These are phyloP conservation scores for Burhinus oedicnemus DNA, from an alignment of 2,113 vertebrate genomes.

Conservation along the genomic window DNA sequence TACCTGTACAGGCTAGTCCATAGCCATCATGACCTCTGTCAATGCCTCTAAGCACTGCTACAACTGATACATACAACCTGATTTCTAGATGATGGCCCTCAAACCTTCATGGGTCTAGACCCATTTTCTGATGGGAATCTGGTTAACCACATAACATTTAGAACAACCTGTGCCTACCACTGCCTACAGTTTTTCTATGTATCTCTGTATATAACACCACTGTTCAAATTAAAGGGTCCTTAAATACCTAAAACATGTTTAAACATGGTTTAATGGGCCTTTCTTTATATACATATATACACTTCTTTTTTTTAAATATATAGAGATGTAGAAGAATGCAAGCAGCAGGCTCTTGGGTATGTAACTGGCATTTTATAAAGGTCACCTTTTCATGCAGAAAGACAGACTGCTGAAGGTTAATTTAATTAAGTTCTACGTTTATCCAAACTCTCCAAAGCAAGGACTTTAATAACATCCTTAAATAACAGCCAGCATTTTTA, in stretches of 20 bases:
- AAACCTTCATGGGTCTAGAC: not conserved
- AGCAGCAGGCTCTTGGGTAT: not conserved
- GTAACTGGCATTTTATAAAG: conserved; percentile 58
- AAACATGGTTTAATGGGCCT: not conserved
- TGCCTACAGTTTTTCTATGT: not conserved
- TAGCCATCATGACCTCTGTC: fast-evolving
- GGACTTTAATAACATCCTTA: conserved; percentile 26
- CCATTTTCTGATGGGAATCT: not conserved
- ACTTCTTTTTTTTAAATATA: not conserved
- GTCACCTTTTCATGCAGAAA: conserved; percentile 43
- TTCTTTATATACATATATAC: not conserved
- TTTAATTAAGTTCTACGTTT: conserved; percentile 51
- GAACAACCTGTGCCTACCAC: not conserved
- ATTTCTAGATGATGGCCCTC: not conserved
- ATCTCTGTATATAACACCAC: not conserved
- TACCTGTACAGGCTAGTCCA: not conserved
- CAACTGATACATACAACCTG: not conserved
- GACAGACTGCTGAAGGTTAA: conserved; percentile 44
- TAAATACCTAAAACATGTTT: not conserved
- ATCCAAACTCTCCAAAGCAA: conserved; percentile 39
- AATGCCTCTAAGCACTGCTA: not conserved
- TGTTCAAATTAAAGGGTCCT: not conserved
- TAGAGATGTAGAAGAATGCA: not conserved
- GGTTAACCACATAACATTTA: not conserved
- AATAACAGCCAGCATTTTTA: conserved; percentile 23